Percentiles rank a stretch among this genome's conserved stretches.
These are phyloP conservation scores for Aptenodytes forsteri DNA, from an alignment of 2,113 vertebrate genomes.

Conservation along the genomic window DNA sequence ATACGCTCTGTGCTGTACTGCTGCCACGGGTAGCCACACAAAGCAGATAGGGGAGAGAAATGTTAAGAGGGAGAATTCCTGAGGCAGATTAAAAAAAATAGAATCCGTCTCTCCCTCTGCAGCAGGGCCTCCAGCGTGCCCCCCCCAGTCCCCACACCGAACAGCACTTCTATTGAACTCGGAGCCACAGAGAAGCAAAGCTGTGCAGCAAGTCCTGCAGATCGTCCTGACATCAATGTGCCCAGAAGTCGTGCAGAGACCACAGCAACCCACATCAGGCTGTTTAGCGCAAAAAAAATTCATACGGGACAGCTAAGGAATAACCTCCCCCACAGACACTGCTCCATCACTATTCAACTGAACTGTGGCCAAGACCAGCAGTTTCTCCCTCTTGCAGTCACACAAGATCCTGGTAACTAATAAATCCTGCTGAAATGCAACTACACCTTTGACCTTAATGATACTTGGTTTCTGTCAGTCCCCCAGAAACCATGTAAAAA, in stretches of 20 bases:
- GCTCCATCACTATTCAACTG: rapidly evolving
- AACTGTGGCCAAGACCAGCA: neutral
- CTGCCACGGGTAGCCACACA: neutral
- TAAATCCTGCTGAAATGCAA: neutral
- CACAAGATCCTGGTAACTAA: neutral
- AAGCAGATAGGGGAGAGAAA: neutral
- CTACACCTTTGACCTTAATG: neutral
- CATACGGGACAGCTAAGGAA: neutral
- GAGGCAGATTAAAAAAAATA: neutral
- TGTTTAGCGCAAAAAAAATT: neutral
- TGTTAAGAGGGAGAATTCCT: neutral
- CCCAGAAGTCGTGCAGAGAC: neutral
- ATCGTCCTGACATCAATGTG: rapidly evolving
- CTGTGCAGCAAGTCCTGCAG: neutral
- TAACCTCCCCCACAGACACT: neutral
- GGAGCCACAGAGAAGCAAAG: neutral
- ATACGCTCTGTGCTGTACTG: neutral
- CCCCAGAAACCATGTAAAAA: neutral
- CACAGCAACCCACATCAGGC: neutral
- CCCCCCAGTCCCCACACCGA: neutral
- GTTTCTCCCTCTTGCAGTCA: neutral
- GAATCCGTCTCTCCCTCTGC: neutral
- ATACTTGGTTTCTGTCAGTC: neutral
- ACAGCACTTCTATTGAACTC: neutral
- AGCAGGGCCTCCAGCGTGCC: neutral